Conservation (phyloP, 2,113 vertebrate genomes). For the Scomber japonicus region DNA sequence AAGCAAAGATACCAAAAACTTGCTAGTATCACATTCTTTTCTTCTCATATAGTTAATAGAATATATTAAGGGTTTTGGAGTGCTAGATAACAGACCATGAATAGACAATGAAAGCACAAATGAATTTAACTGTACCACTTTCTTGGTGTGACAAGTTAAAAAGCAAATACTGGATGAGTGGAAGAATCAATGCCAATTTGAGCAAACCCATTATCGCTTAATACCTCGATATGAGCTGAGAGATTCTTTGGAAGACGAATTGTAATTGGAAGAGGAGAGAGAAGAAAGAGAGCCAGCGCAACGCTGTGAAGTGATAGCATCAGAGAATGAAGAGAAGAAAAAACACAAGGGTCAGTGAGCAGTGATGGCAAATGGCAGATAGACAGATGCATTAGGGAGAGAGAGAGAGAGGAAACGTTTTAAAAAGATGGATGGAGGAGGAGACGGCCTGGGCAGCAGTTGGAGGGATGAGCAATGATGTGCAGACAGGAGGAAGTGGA, state of each 20-base stretch:
- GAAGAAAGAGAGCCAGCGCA: not conserved
- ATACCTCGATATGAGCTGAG: not conserved
- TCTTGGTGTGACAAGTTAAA: too few relatives aligned
- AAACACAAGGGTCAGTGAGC: too few relatives aligned
- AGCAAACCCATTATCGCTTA: not conserved
- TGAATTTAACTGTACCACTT: too few relatives aligned
- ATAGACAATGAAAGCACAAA: too few relatives aligned
- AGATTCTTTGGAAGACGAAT: too few relatives aligned
- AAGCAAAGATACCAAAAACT: too few relatives aligned
- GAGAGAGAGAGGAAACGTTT: not conserved
- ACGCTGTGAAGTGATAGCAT: not conserved
- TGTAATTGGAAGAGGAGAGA: too few relatives aligned
- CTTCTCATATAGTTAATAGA: too few relatives aligned
- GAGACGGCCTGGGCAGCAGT: not conserved
- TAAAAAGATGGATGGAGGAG: slow-evolving; percentile 1
- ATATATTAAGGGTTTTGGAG: too few relatives aligned
- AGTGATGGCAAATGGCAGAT: not conserved
- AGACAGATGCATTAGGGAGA: not conserved
- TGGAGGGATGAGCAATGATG: not conserved
- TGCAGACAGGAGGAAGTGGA: not conserved
- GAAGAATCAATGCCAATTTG: not conserved
- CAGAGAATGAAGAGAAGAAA: not conserved
- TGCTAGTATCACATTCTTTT: too few relatives aligned
- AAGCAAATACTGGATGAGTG: not conserved
- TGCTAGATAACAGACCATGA: too few relatives aligned